phyloP scores from a whole-genome alignment of 2,888 invertebrate species.

The Tridacna crocea region DNA sequence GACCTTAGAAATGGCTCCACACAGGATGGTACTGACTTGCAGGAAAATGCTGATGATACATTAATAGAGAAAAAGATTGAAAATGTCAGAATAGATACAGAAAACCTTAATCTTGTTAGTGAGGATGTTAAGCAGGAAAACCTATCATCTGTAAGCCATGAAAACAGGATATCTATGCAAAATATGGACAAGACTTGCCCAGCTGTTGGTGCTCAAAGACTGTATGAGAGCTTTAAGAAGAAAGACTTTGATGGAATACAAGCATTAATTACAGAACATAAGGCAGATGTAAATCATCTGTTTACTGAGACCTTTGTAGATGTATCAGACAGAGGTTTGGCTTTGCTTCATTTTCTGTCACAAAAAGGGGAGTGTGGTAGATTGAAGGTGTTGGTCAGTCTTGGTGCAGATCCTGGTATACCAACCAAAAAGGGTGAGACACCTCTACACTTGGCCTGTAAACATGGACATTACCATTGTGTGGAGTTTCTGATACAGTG shows the following conservation, averaged over 20 bases:
- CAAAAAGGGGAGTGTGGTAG: constrained; percentile 60
- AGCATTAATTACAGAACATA: constrained; percentile 47
- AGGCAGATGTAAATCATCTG: constrained; percentile 66
- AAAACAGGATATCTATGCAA: no score
- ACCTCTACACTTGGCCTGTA: constrained; percentile 73
- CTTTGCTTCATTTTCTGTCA: constrained; percentile 68
- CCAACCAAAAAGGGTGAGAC: constrained; percentile 71
- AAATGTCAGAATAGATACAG: not conserved
- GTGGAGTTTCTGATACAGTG: constrained; percentile 67
- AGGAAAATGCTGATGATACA: no score
- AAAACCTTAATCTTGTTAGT: not conserved
- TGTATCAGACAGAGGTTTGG: constrained; percentile 66
- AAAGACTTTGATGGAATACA: constrained; percentile 61
- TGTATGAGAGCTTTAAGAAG: constrained; percentile 68
- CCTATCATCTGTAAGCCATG: no score
- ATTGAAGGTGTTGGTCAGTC: constrained; percentile 64
- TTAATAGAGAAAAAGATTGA: not conserved
- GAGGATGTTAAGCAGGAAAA: no score
- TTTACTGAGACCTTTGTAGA: constrained; percentile 69
- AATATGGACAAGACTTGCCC: no score
- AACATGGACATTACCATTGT: constrained; percentile 71
- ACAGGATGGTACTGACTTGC: no score
- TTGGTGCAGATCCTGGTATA: constrained; percentile 68
- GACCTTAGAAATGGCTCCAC: not conserved
- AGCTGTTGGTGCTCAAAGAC: not conserved